Conservation (phyloP, 37 sponge, comb jelly and placozoan species). For the Lycopodina hypogea region DNA sequence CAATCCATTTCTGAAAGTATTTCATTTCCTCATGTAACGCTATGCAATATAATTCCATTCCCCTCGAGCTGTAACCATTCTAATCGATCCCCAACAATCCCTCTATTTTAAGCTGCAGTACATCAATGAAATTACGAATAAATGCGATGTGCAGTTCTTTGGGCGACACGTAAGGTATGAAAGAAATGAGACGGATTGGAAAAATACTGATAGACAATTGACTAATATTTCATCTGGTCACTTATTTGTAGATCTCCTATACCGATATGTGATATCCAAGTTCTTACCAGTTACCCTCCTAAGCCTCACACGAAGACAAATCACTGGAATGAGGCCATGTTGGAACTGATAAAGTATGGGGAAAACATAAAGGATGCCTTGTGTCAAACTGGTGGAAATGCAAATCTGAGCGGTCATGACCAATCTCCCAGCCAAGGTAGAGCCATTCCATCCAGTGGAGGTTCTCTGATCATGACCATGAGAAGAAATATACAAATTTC, state of each 20-base stretch:
- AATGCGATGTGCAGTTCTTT: conserved; percentile 94
- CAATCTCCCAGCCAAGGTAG: neutral
- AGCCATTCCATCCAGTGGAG: conserved; percentile 6
- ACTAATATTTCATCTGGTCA: too few relatives aligned
- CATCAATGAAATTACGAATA: conserved; percentile 77
- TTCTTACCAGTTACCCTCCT: conserved; percentile 56
- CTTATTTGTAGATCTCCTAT: conserved; percentile 47
- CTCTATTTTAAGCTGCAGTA: conserved; percentile 20
- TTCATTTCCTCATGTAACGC: neutral
- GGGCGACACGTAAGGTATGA: conserved; percentile 81
- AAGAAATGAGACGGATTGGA: neutral
- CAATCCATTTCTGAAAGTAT: neutral
- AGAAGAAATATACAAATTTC: conserved; percentile 17
- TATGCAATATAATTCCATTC: neutral
- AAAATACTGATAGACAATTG: neutral
- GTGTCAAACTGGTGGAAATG: neutral
- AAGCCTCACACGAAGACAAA: conserved; percentile 66
- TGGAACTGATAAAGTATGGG: conserved; percentile 68
- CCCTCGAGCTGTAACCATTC: neutral
- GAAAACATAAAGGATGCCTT: conserved; percentile 68
- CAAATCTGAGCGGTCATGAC: neutral
- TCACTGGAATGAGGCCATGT: conserved; percentile 73
- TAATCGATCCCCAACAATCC: neutral
- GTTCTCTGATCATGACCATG: conserved; percentile 26
- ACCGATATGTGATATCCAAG: conserved; percentile 50